A percentile compares a stretch with the other conserved stretches of the same genome.
Evolutionary conservation across 2,797 vertebrate species (phyloP).

Genomic region (Crocodylus rhombifer): DNA sequence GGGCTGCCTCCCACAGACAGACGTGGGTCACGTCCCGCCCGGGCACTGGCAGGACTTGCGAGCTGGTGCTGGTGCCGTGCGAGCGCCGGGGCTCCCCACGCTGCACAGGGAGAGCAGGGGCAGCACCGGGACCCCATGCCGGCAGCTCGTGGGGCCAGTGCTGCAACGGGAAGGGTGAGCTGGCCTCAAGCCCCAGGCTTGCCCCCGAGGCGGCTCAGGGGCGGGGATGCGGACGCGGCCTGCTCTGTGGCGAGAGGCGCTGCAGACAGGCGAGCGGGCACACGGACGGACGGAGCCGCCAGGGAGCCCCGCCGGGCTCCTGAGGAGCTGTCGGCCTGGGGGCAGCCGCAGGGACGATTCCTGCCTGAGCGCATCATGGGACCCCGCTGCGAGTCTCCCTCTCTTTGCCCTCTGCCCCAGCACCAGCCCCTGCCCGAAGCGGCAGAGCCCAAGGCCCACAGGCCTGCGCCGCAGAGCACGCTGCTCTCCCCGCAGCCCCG

Average conservation of each 20-base stretch:
- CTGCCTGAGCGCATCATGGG: neutral
- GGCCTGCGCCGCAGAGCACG: slow-evolving; percentile 22
- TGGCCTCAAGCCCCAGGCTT: neutral
- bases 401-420: neutral
- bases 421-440: fast-evolving
- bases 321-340: slow-evolving; percentile 17
- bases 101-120: no score
- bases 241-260: neutral
- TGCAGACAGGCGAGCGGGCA: neutral
- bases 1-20: neutral
- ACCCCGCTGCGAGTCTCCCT: no score
- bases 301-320: neutral
- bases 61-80: neutral
- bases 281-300: fast-evolving
- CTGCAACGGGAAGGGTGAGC: neutral
- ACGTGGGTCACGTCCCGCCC: slow-evolving; percentile 39
- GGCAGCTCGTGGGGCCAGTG: no score
- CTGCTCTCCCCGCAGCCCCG: slow-evolving; percentile 22
- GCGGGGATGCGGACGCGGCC: neutral
- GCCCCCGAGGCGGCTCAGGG: fast-evolving
- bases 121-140: neutral
- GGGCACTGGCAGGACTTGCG: slow-evolving; percentile 20
- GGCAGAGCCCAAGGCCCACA: neutral
- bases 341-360: slow-evolving; percentile 21
- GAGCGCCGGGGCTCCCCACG: neutral